Evolutionary conservation across 2,888 invertebrate species (phyloP), one percentile per base, ranked within the genome.

Genomic region (Mimachlamys varia): DNA sequence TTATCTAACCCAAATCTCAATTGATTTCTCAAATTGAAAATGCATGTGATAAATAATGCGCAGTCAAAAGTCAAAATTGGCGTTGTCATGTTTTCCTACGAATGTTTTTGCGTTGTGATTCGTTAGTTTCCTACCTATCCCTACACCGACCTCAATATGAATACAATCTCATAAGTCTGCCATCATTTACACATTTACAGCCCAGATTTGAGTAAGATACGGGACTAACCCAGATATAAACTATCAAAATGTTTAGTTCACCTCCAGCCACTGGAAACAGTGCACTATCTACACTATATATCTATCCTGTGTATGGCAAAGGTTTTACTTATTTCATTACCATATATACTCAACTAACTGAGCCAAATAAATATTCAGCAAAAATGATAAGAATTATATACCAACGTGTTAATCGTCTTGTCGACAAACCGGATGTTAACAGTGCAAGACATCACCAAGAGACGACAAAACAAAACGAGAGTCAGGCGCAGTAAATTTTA

Each of bases 171-270:
- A 33, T 33, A 76, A 0, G 27, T 33, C 76, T 76, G 76, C 27
- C 76, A 76, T 76, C 76, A 33, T 76, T 76, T 76, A 76, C 33
- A 76, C 76, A 76, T 76, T 76, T 33, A 33, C 33, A 33, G 76
- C 33, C 76, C 12, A 76, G 76, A 76, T 76, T 27, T 76, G 27
- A 22, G 27, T 27, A 12, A 12, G 76, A 76, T 76, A 76, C 10
- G 76, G 33, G 33, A 76, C 76, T 27, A 76, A 15, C 76, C 76
- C 33, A 33, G 27, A 22, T 76, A 76, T 76, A 7, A 76, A 76
- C 33, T 76, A 76, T 76, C 76, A 76, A 10, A 76, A 22, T 76
- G 76, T 76, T 33, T 76, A 76, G 76, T 76, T 76, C 76, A 76
- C 33, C 76, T 13, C 13, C 76, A 76, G 27, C 15, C 76, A 76